Evolutionary conservation across 2,113 vertebrate genomes (phyloP).

Genomic region (Empidonax alnorum): DNA sequence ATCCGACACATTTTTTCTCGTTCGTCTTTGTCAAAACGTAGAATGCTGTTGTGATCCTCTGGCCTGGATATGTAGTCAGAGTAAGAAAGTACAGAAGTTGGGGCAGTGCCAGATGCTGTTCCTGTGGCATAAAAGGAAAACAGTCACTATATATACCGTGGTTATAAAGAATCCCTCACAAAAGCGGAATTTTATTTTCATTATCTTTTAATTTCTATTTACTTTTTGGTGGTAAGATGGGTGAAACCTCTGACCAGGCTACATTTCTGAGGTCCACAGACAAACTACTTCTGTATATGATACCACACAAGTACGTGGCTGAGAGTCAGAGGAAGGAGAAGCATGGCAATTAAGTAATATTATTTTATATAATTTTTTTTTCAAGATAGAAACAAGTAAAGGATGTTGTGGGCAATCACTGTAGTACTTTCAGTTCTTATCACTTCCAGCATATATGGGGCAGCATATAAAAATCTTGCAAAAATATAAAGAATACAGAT

Average conservation of each 20-base stretch:
- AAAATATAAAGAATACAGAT: background rate
- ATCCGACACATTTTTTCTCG: constrained; percentile 85
- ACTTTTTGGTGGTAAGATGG: background rate
- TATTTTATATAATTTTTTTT: background rate
- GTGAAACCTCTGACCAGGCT: background rate
- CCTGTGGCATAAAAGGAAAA: constrained; percentile 70
- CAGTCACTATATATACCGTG: background rate
- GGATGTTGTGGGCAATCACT: background rate
- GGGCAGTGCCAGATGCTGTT: constrained; percentile 87
- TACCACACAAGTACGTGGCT: background rate
- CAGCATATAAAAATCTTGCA: background rate
- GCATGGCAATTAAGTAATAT: background rate
- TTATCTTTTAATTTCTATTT: background rate
- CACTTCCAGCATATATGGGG: background rate
- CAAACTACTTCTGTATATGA: background rate
- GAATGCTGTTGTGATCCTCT: constrained; percentile 87
- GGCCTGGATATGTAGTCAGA: constrained; percentile 94
- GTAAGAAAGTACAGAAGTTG: constrained; percentile 88
- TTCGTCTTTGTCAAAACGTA: constrained; percentile 87
- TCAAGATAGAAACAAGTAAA: background rate
- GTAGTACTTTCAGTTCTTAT: background rate
- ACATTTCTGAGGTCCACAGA: background rate
- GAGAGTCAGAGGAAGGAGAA: background rate
- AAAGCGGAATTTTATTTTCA: background rate
- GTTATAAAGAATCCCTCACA: background rate